Conservation (phyloP, 2,113 vertebrate species). For the Aspiorhynchus laticeps region DNA sequence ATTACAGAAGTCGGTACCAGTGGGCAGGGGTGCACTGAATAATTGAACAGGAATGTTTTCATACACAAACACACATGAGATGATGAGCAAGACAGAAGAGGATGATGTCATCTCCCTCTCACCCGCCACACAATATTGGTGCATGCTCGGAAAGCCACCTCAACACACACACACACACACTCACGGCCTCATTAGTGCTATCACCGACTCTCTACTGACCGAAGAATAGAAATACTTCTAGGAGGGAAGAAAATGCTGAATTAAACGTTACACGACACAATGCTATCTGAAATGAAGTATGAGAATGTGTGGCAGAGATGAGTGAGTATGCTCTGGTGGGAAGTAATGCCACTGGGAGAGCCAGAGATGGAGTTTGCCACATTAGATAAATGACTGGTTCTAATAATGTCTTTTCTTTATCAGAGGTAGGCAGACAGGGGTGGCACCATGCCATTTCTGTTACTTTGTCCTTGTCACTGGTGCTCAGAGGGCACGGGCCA, state of each 20-base stretch:
- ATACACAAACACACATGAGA: conserved; percentile 39
- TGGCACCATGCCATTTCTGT: conserved; percentile 41
- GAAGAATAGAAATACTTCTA: conserved; percentile 6
- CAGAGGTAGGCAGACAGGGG: conserved; percentile 39
- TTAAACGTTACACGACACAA: conserved; percentile 39
- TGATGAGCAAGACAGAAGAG: conserved; percentile 16
- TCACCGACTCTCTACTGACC: conserved; percentile 15
- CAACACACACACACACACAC: neutral
- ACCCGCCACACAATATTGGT: neutral
- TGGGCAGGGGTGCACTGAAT: conserved; percentile 44
- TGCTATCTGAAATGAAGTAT: conserved; percentile 53
- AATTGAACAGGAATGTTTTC: conserved; percentile 51
- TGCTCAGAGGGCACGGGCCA: conserved; percentile 24
- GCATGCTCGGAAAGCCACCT: neutral
- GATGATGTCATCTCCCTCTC: conserved; percentile 49
- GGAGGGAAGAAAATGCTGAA: conserved; percentile 26
- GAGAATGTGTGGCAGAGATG: conserved; percentile 20
- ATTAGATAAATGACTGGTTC: conserved; percentile 54
- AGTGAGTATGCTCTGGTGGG: neutral
- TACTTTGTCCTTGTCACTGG: conserved; percentile 41
- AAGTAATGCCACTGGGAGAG: conserved; percentile 23
- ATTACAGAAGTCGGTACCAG: conserved; percentile 38
- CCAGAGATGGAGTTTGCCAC: conserved; percentile 36
- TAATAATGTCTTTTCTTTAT: conserved; percentile 55
- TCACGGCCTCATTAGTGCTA: conserved; percentile 2